Base-by-base conservation (phyloP, 2,113 vertebrate genomes). In the Hyaena hyaena region DNA sequence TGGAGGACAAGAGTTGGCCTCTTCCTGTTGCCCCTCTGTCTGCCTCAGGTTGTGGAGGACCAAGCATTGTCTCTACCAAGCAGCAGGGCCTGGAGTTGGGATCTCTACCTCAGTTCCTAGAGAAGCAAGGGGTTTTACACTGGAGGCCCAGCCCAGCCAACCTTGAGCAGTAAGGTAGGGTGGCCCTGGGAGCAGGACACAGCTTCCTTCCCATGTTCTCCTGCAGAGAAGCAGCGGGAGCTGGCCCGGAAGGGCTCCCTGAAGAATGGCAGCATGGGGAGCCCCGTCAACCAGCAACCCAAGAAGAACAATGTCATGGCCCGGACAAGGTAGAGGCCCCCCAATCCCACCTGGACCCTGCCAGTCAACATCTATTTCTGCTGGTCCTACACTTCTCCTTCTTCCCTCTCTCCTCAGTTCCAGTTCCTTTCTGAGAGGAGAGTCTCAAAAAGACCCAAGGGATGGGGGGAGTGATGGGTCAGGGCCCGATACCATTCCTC, bases 271-370 rank as follows among this genome's bases (percentile, higher is more conserved):
- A 99, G 99, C 97, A 98, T 99, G 96, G 99, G 99, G 83, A 99
- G 99, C 98, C 99, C 99, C 0, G 99, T 99, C 96, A 99, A 99
- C 98, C 99, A 99, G 97, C 99, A 99, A 97, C 99, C 99, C 94
- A 99, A 99, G 99, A 99, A 99, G 99, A 99, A 99, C 98, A 99
- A 99, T 0, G 99, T 99, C 96, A 99, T 99, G 99, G 99, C 99
- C 97, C 99, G 99, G 96, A 99, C 99, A 98, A 99, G 99, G 99
- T 99, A 98, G 98, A 97, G 24, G 1, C 26, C 66, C 86, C 69
- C n/a, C 58, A 43, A 23, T 21, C 73, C 80, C 11, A 55, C n/a
- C 58, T 45, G 39, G 69, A 53, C 26, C 87, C 68, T 69, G 16
- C 53, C 82, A 80, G 26, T 68, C 24, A 48, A 33, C 28, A 71